These are phyloP conservation scores for Pterostichus niger DNA, from an alignment of 2,888 invertebrate genomes.

Conservation along the genomic window DNA sequence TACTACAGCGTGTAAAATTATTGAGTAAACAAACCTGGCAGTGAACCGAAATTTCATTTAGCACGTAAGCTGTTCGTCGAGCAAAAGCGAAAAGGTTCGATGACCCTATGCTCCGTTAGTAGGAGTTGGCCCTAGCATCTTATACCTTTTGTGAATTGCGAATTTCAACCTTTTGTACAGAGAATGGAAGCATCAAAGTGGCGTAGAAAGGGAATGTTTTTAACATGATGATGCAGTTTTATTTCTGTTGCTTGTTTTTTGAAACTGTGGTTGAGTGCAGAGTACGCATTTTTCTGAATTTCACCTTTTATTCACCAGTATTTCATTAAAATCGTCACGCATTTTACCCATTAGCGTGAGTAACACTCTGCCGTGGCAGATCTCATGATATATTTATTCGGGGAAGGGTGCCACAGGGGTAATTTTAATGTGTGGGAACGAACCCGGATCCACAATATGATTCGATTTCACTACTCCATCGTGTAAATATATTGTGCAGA, in stretches of 20 bases:
- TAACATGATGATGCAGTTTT: background rate
- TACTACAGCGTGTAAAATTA: slow-evolving; percentile 34
- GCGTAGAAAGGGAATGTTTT: background rate
- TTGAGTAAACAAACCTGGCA: slow-evolving; percentile 31
- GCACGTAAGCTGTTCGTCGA: background rate
- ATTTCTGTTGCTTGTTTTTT: slow-evolving; percentile 9
- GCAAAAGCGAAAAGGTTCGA: slow-evolving; percentile 29
- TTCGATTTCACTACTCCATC: too few relatives aligned
- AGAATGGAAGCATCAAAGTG: background rate
- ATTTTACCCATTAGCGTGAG: too few relatives aligned
- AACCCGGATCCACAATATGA: too few relatives aligned
- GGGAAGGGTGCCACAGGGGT: too few relatives aligned
- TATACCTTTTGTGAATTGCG: slow-evolving; percentile 3
- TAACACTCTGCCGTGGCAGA: too few relatives aligned
- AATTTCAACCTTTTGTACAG: background rate
- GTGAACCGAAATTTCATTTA: slow-evolving; percentile 44
- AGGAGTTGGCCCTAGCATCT: slow-evolving; percentile 30
- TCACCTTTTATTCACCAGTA: too few relatives aligned
- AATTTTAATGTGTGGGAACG: too few relatives aligned
- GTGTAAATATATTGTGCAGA: too few relatives aligned
- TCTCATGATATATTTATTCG: too few relatives aligned
- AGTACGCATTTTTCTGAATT: too few relatives aligned
- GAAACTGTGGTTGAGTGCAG: background rate
- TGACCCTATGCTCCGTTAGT: slow-evolving; percentile 32
- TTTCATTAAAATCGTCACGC: too few relatives aligned